Conservation (phyloP, 2,888 invertebrate genomes). For the Erebia aethiops region DNA sequence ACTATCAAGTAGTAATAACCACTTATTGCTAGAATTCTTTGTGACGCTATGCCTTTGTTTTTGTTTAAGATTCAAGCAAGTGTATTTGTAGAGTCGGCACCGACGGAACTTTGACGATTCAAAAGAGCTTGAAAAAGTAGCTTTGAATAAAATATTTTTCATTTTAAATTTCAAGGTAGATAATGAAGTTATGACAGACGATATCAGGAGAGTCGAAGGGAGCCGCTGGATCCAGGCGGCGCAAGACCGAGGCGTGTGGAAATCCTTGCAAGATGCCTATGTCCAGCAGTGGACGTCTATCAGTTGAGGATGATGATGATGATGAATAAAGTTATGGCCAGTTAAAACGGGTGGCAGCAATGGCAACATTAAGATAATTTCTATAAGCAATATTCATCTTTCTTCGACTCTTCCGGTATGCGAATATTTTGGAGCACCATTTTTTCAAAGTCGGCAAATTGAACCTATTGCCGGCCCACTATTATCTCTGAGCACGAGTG, state of each 20-base stretch:
- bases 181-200: neutral
- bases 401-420: neutral
- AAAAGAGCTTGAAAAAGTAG: neutral
- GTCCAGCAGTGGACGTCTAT: too few species aligned
- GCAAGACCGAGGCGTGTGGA: too few species aligned
- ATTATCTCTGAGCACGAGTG: too few species aligned
- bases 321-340: too few species aligned
- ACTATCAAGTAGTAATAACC: neutral
- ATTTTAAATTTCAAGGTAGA: slow-evolving; percentile 10
- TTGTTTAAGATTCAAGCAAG: neutral
- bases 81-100: slow-evolving; percentile 4
- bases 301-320: too few species aligned
- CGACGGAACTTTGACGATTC: slow-evolving; percentile 6
- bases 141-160: slow-evolving; percentile 15
- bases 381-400: slow-evolving; percentile 5
- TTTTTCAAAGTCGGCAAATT: too few species aligned
- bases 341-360: slow-evolving; percentile 5
- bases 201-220: too few species aligned
- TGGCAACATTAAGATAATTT: slow-evolving; percentile 2
- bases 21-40: neutral
- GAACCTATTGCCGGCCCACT: too few species aligned
- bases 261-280: too few species aligned
- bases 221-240: too few species aligned
- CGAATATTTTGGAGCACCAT: too few species aligned
- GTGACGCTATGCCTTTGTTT: neutral